phyloP scores from a whole-genome alignment of 2,113 vertebrate species.

The Gymnorhina tibicen region DNA sequence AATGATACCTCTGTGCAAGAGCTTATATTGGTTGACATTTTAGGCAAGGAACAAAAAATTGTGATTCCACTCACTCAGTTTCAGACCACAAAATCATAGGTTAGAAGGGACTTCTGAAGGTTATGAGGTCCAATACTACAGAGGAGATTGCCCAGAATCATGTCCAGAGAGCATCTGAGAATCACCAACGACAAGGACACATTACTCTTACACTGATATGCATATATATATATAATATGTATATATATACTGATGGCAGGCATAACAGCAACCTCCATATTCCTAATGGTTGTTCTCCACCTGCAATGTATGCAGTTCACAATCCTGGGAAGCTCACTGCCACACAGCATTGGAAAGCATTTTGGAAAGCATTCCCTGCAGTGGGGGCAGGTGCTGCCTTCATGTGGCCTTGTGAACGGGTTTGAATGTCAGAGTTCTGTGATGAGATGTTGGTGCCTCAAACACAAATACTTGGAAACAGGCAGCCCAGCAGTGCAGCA shows the following conservation, averaged over 20 bases:
- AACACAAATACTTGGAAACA: neutral
- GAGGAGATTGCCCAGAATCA: neutral
- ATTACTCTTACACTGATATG: neutral
- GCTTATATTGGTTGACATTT: neutral
- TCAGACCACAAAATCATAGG: neutral
- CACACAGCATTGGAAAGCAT: neutral
- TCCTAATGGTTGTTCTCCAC: neutral
- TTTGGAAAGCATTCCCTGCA: neutral
- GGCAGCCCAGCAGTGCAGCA: rapidly evolving
- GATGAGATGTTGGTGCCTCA: rapidly evolving
- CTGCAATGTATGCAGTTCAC: neutral
- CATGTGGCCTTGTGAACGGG: rapidly evolving
- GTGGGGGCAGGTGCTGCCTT: neutral
- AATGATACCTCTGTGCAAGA: neutral
- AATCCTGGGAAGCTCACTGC: neutral
- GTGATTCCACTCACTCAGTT: neutral
- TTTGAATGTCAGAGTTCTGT: neutral
- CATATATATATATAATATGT: neutral
- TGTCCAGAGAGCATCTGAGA: neutral
- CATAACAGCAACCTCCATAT: neutral
- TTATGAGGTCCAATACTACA: rapidly evolving
- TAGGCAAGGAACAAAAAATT: neutral
- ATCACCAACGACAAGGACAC: neutral
- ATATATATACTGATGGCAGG: neutral
- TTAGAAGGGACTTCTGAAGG: neutral